Evolutionary conservation across 2,888 invertebrate genomes (phyloP).

Genomic region (Rugalucina vietnamica): DNA sequence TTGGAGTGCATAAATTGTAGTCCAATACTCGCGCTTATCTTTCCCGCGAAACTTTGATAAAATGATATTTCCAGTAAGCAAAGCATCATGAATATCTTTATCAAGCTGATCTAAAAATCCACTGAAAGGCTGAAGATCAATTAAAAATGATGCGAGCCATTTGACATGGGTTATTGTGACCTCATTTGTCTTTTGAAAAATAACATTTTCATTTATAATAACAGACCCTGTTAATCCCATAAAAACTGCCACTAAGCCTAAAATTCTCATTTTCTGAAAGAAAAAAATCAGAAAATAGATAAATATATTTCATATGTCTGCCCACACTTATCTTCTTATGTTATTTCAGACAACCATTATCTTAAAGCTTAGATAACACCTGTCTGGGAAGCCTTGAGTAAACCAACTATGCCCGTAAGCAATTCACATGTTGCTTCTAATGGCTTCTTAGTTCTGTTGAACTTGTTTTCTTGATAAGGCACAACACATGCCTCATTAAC

Average conservation of each 20-base stretch:
- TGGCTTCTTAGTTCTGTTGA: too few species aligned
- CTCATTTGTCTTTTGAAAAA: slow-evolving; percentile 30
- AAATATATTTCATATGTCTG: too few species aligned
- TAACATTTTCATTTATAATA: slow-evolving; percentile 19
- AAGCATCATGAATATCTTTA: neutral
- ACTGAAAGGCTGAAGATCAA: slow-evolving; percentile 12
- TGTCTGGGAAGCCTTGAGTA: too few species aligned
- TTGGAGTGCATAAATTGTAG: neutral
- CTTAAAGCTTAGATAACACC: too few species aligned
- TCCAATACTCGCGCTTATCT: neutral
- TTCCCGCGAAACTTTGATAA: neutral
- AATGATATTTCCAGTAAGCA: neutral
- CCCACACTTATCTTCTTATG: too few species aligned
- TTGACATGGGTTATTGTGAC: neutral
- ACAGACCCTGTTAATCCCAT: neutral
- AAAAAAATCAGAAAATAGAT: neutral
- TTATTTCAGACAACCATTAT: too few species aligned
- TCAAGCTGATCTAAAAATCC: slow-evolving; percentile 4
- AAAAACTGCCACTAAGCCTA: neutral
- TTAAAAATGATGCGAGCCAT: slow-evolving; percentile 25
- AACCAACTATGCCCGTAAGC: too few species aligned
- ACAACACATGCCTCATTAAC: too few species aligned
- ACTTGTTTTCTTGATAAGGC: too few species aligned
- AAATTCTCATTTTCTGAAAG: neutral
- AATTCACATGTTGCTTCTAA: too few species aligned